A percentile compares a stretch with the other conserved stretches of the same genome.
Evolutionary conservation across 2,113 vertebrate genomes (phyloP).

Genomic region (Mormoops blainvillei): DNA sequence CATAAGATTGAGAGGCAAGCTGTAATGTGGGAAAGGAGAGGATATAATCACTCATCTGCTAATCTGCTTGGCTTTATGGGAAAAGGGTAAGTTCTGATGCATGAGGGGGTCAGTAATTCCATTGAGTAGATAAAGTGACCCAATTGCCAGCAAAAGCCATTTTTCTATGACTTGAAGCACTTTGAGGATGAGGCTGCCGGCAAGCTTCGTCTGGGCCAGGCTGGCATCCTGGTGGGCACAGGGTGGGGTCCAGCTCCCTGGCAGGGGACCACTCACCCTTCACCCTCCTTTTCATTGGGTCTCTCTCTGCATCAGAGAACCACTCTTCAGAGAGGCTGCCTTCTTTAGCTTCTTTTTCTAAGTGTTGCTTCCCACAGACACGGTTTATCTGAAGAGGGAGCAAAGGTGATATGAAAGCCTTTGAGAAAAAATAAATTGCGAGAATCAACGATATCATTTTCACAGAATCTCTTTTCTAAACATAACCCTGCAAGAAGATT

Average conservation of each 20-base stretch:
- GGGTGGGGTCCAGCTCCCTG: background rate
- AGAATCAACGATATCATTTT: conserved; percentile 25
- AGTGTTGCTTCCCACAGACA: background rate
- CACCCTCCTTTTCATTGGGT: background rate
- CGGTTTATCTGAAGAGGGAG: background rate
- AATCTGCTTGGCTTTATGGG: background rate
- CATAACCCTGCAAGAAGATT: background rate
- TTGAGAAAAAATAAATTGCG: conserved; percentile 41
- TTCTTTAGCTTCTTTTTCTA: background rate
- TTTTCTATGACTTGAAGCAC: background rate
- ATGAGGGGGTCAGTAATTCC: background rate
- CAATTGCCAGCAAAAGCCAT: too few relatives aligned
- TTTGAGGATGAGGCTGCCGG: background rate
- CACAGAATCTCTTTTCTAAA: conserved; percentile 17
- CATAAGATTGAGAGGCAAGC: background rate
- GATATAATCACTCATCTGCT: too few relatives aligned
- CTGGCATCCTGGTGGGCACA: too few relatives aligned
- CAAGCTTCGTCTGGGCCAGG: accelerated
- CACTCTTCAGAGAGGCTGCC: background rate
- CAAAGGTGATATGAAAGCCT: background rate
- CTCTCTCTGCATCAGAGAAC: background rate
- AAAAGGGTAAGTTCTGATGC: background rate
- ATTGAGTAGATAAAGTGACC: background rate
- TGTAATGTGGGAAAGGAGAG: background rate
- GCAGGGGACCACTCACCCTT: background rate